These are phyloP conservation scores for Pterocles orientalis DNA, from an alignment of 2,113 vertebrate genomes.

Conservation along the genomic window DNA sequence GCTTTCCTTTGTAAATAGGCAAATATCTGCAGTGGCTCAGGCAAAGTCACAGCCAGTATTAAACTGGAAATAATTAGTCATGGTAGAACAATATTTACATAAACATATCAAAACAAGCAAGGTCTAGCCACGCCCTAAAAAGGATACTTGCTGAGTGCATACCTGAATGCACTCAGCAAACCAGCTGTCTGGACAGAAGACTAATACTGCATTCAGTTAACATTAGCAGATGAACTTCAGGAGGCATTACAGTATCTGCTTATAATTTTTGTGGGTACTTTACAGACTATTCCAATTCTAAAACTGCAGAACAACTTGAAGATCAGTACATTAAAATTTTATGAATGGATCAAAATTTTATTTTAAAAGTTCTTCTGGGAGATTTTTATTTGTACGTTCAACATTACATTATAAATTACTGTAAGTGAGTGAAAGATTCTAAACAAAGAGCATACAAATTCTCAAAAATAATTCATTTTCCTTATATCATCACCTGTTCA, in stretches of 20 bases:
- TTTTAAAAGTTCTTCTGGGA: constrained; percentile 54
- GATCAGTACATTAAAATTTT: constrained; percentile 51
- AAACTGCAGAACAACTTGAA: constrained; percentile 47
- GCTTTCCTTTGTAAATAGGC: background rate
- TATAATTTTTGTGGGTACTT: constrained; percentile 1
- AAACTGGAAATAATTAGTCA: background rate
- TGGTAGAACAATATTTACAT: background rate
- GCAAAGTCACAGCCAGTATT: background rate
- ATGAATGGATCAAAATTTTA: constrained; percentile 56
- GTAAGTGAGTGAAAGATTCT: constrained; percentile 32
- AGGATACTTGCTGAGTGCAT: background rate
- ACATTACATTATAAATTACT: constrained; percentile 42
- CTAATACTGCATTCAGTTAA: background rate
- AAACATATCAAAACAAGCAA: background rate
- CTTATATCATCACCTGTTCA: background rate
- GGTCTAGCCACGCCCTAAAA: background rate
- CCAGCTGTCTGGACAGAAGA: background rate
- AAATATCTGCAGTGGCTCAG: background rate
- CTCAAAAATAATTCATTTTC: background rate
- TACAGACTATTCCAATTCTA: background rate
- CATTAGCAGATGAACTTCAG: background rate
- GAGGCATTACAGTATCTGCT: background rate
- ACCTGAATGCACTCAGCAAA: background rate
- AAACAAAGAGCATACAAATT: constrained; percentile 26
- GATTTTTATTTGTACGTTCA: constrained; percentile 9